Conservation (phyloP, 2,797 vertebrate species). For the Eospalax fontanierii region DNA sequence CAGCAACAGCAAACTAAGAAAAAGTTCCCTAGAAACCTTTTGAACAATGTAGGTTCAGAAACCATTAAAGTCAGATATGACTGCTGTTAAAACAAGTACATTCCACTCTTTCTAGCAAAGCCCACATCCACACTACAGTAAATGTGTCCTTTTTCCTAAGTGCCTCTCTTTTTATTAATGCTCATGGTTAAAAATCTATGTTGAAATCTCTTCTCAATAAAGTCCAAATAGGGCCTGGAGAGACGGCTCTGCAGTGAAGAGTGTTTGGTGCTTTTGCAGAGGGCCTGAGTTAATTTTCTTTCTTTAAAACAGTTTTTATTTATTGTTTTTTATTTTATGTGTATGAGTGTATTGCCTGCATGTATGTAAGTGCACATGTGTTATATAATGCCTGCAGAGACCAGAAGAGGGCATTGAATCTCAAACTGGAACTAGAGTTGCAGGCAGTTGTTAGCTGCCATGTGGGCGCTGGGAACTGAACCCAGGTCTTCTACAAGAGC, state of each 20-base stretch:
- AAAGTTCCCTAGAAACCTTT: background rate
- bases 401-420: too few relatives aligned
- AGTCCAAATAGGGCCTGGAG: background rate
- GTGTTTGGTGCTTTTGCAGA: background rate
- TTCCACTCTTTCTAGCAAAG: background rate
- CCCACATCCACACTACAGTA: fast-evolving
- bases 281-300: background rate
- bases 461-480: too few relatives aligned
- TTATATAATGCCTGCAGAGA: too few relatives aligned
- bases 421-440: too few relatives aligned
- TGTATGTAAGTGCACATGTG: too few relatives aligned
- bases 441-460: too few relatives aligned
- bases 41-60: background rate
- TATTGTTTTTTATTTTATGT: too few relatives aligned
- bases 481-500: too few relatives aligned
- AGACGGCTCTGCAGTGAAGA: background rate
- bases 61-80: background rate
- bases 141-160: background rate
- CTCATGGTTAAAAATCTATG: background rate
- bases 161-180: background rate
- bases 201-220: background rate
- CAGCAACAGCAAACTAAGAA: background rate
- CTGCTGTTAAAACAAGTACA: background rate
- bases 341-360: too few relatives aligned
- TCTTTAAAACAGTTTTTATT: too few relatives aligned